Evolutionary conservation across 2,797 vertebrate species (phyloP).

Genomic region (Phoxinus dragarum): DNA sequence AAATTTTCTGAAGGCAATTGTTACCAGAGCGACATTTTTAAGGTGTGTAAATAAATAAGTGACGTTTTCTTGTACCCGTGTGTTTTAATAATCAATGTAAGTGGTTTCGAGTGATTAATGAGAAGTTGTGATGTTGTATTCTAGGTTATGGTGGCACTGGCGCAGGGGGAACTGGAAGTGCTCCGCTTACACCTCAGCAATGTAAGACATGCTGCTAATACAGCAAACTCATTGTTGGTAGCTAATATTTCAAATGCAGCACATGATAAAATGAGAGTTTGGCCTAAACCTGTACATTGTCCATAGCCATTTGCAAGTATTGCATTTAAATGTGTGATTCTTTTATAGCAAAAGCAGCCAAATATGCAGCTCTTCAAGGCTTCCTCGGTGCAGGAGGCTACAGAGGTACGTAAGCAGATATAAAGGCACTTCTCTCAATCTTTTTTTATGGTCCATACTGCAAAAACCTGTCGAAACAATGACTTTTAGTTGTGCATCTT

Average conservation of each 20-base stretch:
- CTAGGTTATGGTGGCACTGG: slow-evolving; percentile 55
- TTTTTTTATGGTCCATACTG: not conserved
- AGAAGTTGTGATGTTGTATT: slow-evolving; percentile 1
- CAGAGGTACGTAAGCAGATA: slow-evolving; percentile 72
- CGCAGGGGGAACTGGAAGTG: slow-evolving; percentile 53
- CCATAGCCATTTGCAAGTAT: not conserved
- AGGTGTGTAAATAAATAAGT: not conserved
- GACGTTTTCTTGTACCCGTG: not conserved
- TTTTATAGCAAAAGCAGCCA: slow-evolving; percentile 76
- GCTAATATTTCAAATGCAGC: not conserved
- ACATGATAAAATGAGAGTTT: not conserved
- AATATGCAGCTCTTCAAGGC: slow-evolving; percentile 76
- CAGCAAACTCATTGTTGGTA: not conserved
- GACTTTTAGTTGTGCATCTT: not conserved
- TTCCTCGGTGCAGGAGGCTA: slow-evolving; percentile 74
- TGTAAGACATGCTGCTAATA: slow-evolving; percentile 44
- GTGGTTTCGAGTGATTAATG: not conserved
- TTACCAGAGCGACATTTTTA: not conserved
- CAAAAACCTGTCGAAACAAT: not conserved
- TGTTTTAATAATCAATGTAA: not conserved
- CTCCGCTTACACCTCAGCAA: slow-evolving; percentile 62
- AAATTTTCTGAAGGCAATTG: not conserved
- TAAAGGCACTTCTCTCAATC: not conserved
- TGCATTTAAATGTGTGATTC: slow-evolving; percentile 38
- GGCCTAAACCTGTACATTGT: not conserved